Conservation (phyloP, 2,113 vertebrate species). For the Caloenas nicobarica region DNA sequence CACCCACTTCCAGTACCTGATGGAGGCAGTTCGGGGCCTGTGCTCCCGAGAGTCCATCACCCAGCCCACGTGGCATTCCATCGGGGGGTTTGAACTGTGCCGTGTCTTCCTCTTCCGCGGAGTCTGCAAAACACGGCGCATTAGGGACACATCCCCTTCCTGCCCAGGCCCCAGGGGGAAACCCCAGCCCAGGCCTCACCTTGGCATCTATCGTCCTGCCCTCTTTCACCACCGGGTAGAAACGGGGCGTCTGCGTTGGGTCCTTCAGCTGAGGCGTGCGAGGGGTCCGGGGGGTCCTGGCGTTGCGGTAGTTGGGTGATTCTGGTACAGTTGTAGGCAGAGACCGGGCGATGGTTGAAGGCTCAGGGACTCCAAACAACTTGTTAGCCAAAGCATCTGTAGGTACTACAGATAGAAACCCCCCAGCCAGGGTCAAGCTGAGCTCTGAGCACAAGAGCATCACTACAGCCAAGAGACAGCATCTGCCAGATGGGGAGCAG, state of each 20-base stretch:
- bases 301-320: constrained; percentile 92
- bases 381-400: constrained; percentile 97
- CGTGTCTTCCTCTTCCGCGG: constrained; percentile 97
- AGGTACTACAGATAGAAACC: constrained; percentile 79
- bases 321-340: constrained; percentile 96
- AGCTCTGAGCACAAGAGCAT: neutral
- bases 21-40: constrained; percentile 91
- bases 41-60: constrained; percentile 99
- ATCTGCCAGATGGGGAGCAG: accelerated
- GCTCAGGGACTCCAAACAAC: constrained; percentile 93
- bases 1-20: constrained; percentile 78
- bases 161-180: neutral
- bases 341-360: constrained; percentile 90
- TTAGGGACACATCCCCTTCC: accelerated
- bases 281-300: constrained; percentile 93
- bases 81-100: constrained; percentile 96
- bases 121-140: constrained; percentile 75
- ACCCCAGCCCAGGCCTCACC: constrained; percentile 66
- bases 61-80: constrained; percentile 99
- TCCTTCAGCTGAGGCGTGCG: constrained; percentile 95
- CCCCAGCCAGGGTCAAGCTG: neutral
- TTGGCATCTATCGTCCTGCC: constrained; percentile 94
- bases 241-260: constrained; percentile 89
- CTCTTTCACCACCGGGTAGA: constrained; percentile 98
- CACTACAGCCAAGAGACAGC: neutral